A percentile compares a stretch with the other conserved stretches of the same genome.
These are phyloP conservation scores for Dryobota labecula DNA, from an alignment of 2,888 invertebrate genomes.

Conservation along the genomic window DNA sequence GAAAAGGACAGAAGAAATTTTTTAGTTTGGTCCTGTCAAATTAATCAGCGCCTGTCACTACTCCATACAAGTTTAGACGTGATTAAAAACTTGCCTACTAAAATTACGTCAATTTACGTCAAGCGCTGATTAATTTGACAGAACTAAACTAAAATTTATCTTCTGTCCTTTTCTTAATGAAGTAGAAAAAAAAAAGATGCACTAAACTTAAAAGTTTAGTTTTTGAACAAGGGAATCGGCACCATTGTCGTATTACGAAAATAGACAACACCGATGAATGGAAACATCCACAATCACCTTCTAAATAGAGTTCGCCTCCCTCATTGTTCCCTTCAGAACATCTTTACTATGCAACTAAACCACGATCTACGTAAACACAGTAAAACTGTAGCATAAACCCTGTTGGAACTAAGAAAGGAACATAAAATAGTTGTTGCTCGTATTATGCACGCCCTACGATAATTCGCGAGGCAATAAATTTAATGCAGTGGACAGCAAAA, in stretches of 20 bases:
- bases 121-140: too few species aligned
- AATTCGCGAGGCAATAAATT: conserved; percentile 88
- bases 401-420: conserved; percentile 80
- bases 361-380: conserved; percentile 67
- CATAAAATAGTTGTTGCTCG: conserved; percentile 86
- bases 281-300: conserved; percentile 30
- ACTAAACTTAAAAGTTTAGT: too few species aligned
- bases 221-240: too few species aligned
- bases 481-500: conserved; percentile 88
- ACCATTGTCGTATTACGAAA: conserved; percentile 24
- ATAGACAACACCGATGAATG: conserved; percentile 21
- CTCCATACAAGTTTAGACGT: too few species aligned
- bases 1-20: too few species aligned
- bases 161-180: too few species aligned
- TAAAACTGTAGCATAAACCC: conserved; percentile 78
- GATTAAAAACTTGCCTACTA: too few species aligned
- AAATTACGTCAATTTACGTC: too few species aligned
- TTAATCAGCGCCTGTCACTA: too few species aligned
- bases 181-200: too few species aligned
- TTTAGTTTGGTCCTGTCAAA: too few species aligned
- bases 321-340: conserved; percentile 33
- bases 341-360: conserved; percentile 42
- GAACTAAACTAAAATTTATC: too few species aligned
- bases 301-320: conserved; percentile 47
- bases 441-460: conserved; percentile 89